phyloP scores from a whole-genome alignment of 2,113 vertebrate genomes.

The Caloenas nicobarica region DNA sequence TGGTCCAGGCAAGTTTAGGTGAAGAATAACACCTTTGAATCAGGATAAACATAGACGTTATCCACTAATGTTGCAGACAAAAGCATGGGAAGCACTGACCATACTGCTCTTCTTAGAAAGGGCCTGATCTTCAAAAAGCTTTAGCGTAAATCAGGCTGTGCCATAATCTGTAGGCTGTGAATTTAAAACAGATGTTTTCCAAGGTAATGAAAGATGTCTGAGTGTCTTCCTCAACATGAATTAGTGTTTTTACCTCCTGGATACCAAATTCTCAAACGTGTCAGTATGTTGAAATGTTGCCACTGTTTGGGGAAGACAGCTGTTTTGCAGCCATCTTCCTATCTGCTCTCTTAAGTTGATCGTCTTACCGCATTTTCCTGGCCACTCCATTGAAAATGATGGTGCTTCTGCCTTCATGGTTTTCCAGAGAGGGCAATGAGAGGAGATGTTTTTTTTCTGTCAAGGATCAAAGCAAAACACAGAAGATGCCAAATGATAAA shows the following conservation, averaged over 20 bases:
- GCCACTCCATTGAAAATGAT: neutral
- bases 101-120: neutral
- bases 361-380: neutral
- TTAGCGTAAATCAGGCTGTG: neutral
- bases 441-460: neutral
- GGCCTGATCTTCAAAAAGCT: neutral
- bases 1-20: neutral
- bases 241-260: neutral
- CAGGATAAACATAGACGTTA: neutral
- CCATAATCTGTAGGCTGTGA: neutral
- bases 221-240: neutral
- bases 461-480: neutral
- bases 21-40: neutral
- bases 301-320: neutral
- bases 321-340: neutral
- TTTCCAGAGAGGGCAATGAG: neutral
- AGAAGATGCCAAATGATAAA: conserved; percentile 16
- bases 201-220: neutral
- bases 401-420: neutral
- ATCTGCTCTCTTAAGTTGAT: neutral
- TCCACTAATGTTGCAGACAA: neutral
- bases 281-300: neutral
- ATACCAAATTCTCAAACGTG: neutral
- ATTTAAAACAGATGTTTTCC: neutral
- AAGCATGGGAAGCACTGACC: neutral